Percentiles rank a stretch among this genome's conserved stretches.
These are phyloP conservation scores for Gastrophysa polygoni DNA, from an alignment of 2,888 invertebrate species.

Conservation along the genomic window DNA sequence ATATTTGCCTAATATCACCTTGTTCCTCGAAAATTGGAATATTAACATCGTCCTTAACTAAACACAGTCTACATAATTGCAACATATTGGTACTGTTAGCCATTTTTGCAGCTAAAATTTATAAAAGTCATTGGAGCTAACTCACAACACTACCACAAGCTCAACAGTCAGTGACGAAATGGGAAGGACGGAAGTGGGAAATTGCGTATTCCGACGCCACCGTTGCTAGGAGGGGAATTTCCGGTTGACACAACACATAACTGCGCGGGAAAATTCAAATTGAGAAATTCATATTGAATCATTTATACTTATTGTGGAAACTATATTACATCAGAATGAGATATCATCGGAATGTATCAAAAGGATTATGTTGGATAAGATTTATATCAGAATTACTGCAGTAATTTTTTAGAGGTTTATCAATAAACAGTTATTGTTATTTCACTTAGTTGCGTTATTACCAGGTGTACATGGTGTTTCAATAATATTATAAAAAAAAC, in stretches of 20 bases:
- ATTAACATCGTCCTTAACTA: constrained; percentile 63
- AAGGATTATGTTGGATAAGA: no score
- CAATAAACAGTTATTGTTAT: no score
- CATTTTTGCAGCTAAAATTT: constrained; percentile 50
- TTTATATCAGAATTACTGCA: no score
- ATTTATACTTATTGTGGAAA: no score
- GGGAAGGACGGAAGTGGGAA: constrained; percentile 44
- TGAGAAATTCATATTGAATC: no score
- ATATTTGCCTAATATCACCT: constrained; percentile 66
- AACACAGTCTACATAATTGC: constrained; percentile 57
- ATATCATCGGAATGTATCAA: no score
- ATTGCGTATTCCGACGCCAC: constrained; percentile 34
- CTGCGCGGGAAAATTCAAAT: constrained; percentile 22
- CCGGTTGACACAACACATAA: constrained; percentile 17
- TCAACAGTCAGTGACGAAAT: constrained; percentile 42
- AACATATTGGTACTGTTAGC: constrained; percentile 54
- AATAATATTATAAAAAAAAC: no score
- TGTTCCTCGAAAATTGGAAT: constrained; percentile 73
- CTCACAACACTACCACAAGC: constrained; percentile 37
- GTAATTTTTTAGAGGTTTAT: no score
- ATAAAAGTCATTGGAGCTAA: constrained; percentile 46
- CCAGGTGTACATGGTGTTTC: no score
- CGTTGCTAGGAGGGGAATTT: constrained; percentile 29
- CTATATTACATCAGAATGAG: no score
- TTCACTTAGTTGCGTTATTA: no score